Percentiles rank a stretch among this genome's conserved stretches.
phyloP scores from a whole-genome alignment of 2,797 vertebrate species.

The Sciurus carolinensis region DNA sequence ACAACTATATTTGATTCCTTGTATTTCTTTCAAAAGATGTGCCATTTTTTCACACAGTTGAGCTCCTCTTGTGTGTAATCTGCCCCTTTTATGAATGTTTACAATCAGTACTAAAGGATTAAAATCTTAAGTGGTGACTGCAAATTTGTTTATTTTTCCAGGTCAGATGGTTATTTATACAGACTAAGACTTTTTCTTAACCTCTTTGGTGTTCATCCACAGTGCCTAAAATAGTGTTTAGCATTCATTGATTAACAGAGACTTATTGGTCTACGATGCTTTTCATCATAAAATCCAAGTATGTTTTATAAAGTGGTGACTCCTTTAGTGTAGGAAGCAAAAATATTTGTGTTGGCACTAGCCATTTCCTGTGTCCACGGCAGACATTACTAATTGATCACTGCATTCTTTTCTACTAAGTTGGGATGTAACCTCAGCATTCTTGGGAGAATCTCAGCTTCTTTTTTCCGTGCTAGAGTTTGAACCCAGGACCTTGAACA shows the following conservation, averaged over 20 bases:
- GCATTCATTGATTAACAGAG: conserved; percentile 10
- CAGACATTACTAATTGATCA: neutral
- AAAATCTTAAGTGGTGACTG: neutral
- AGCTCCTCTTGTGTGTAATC: neutral
- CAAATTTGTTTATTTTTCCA: neutral
- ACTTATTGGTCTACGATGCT: neutral
- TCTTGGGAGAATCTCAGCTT: neutral
- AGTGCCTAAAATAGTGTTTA: neutral
- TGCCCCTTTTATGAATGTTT: neutral
- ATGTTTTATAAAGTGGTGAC: conserved; percentile 8
- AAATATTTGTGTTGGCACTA: neutral
- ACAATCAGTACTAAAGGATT: neutral
- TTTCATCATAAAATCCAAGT: conserved; percentile 25
- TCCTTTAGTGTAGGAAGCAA: neutral
- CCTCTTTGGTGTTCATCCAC: neutral
- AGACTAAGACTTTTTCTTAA: conserved; percentile 10
- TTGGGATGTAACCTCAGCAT: neutral
- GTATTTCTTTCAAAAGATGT: conserved; percentile 1
- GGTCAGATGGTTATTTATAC: neutral
- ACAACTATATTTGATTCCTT: neutral
- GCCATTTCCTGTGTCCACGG: neutral
- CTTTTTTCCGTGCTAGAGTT: neutral
- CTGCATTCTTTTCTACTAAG: neutral
- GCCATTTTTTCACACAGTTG: neutral
- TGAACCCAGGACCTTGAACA: neutral